Conservation (phyloP, 2,888 invertebrate genomes). For the Leptothorax acervorum region DNA sequence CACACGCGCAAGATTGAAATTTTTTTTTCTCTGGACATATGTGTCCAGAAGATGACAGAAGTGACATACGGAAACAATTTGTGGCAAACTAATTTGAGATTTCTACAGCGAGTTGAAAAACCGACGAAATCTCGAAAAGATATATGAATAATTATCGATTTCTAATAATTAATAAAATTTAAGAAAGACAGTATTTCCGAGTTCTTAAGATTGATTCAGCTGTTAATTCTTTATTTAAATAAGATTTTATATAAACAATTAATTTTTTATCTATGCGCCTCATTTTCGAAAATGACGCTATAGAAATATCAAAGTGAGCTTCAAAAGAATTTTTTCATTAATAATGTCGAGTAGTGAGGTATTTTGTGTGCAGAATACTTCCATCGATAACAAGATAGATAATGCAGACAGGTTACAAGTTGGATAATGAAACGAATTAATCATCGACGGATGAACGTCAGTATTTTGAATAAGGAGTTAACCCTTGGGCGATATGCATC, state of each 20-base stretch:
- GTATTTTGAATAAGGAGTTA: conserved; percentile 29
- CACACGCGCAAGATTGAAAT: conserved; percentile 45
- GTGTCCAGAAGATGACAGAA: background rate
- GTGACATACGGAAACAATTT: background rate
- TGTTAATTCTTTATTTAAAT: background rate
- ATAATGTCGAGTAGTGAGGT: background rate
- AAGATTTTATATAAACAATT: background rate
- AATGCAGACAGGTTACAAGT: conserved; percentile 31
- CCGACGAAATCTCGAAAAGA: background rate
- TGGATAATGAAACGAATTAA: conserved; percentile 36
- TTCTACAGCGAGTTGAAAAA: background rate
- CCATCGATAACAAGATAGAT: conserved; percentile 30
- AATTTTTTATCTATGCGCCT: background rate
- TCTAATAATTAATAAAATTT: conserved; percentile 13
- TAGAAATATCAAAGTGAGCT: background rate
- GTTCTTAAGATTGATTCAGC: background rate
- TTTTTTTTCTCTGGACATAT: conserved; percentile 21
- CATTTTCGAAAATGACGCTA: background rate
- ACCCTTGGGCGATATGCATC: conserved; percentile 25
- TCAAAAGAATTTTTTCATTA: conserved; percentile 12
- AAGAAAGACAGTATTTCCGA: background rate
- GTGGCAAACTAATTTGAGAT: background rate
- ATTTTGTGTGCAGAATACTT: background rate
- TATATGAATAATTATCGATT: background rate
- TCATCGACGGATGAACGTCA: conserved; percentile 22